Percentiles rank a stretch among this genome's conserved stretches.
Evolutionary conservation across 1,140 invertebrate genomes (phyloP).

Genomic region (Drosophila leontia): DNA sequence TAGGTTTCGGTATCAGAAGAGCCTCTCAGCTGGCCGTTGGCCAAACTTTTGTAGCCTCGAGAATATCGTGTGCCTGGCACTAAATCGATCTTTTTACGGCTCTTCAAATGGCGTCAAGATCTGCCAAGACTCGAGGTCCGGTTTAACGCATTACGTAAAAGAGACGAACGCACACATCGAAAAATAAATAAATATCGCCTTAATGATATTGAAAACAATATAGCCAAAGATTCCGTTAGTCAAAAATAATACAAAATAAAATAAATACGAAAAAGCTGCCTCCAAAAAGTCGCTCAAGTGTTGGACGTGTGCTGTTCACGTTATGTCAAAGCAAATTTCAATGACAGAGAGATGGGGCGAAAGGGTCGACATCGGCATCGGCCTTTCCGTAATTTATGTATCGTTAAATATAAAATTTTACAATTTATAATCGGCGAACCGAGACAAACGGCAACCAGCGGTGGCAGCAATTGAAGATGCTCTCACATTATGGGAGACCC

Average conservation of each 20-base stretch:
- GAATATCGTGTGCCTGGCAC: constrained; percentile 66
- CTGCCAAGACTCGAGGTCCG: constrained; percentile 58
- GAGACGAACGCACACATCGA: constrained; percentile 12
- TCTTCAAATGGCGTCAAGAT: constrained; percentile 43
- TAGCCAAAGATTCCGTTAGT: constrained; percentile 45
- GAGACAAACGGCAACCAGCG: constrained; percentile 14
- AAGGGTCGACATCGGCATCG: constrained; percentile 4
- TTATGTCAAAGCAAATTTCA: constrained; percentile 48
- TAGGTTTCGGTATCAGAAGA: constrained; percentile 34
- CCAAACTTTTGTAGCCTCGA: constrained; percentile 48
- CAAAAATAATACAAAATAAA: constrained; percentile 30
- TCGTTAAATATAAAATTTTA: constrained; percentile 45
- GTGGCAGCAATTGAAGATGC: constrained; percentile 37
- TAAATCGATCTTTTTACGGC: constrained; percentile 54
- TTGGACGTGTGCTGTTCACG: constrained; percentile 20
- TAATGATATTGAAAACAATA: constrained; percentile 60
- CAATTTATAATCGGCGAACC: constrained; percentile 49
- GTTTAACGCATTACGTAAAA: constrained; percentile 75
- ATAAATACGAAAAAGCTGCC: constrained; percentile 41
- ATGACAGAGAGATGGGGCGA: constrained; percentile 4
- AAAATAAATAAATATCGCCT: constrained; percentile 58
- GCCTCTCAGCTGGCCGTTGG: constrained; percentile 23
- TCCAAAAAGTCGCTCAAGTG: constrained; percentile 65
- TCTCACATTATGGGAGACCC: constrained; percentile 29
- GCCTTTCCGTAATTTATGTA: constrained; percentile 38